Evolutionary conservation across 2,888 invertebrate species (phyloP).

Genomic region (Xylota sylvarum): DNA sequence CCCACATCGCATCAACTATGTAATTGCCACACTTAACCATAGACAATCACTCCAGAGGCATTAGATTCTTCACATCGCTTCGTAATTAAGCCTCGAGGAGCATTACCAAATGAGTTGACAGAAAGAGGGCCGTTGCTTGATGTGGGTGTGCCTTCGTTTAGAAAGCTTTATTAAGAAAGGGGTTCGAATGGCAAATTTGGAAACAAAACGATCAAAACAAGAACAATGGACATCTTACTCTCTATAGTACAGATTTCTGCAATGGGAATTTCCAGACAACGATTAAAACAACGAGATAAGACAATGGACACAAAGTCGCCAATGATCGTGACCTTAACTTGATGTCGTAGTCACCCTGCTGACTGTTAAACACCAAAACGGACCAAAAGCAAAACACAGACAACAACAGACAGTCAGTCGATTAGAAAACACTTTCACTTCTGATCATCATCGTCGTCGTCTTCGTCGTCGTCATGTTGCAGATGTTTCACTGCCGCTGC

Average conservation of each 20-base stretch:
- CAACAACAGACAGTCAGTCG: slow-evolving; percentile 51
- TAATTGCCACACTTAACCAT: neutral
- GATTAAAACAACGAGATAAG: slow-evolving; percentile 29
- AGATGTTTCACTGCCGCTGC: slow-evolving; percentile 55
- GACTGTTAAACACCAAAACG: slow-evolving; percentile 41
- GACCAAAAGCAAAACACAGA: slow-evolving; percentile 5
- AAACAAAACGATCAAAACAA: slow-evolving; percentile 16
- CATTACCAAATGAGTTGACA: slow-evolving; percentile 19
- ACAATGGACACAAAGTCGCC: slow-evolving; percentile 32
- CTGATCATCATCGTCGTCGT: slow-evolving; percentile 59
- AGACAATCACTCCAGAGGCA: neutral
- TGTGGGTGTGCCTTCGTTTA: slow-evolving; percentile 29
- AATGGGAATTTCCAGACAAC: neutral
- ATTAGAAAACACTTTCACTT: slow-evolving; percentile 75
- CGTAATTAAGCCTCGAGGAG: slow-evolving; percentile 2
- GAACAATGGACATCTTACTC: slow-evolving; percentile 26
- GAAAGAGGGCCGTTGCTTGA: neutral
- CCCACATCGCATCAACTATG: neutral
- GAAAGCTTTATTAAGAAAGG: slow-evolving; percentile 41
- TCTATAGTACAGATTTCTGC: neutral
- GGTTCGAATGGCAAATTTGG: slow-evolving; percentile 24
- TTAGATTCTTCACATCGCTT: neutral
- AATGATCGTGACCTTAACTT: slow-evolving; percentile 72
- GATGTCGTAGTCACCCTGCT: slow-evolving; percentile 45
- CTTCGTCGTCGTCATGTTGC: slow-evolving; percentile 58